Percentiles rank a stretch among this genome's conserved stretches.
Conservation (phyloP, 2,113 vertebrate species). For the Perccottus glenii region DNA sequence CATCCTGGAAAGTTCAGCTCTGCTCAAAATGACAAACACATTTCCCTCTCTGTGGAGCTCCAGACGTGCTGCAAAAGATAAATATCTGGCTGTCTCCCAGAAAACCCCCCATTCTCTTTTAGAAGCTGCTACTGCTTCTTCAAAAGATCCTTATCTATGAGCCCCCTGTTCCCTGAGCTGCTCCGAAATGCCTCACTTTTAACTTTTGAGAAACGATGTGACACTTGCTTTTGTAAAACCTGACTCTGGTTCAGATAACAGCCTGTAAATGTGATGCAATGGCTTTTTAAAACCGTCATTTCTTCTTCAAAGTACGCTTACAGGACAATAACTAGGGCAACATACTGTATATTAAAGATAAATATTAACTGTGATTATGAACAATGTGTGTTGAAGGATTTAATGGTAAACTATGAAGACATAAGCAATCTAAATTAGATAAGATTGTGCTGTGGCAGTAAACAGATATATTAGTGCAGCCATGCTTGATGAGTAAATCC, state of each 20-base stretch:
- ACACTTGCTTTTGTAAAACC: neutral
- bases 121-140: constrained; percentile 9
- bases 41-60: constrained; percentile 3
- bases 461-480: constrained; percentile 1
- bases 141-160: constrained; percentile 1
- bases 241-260: neutral
- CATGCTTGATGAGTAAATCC: neutral
- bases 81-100: constrained; percentile 15
- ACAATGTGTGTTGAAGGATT: constrained; percentile 19
- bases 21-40: constrained; percentile 12
- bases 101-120: neutral
- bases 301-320: neutral
- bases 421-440: neutral
- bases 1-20: constrained; percentile 19
- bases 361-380: constrained; percentile 13
- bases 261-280: neutral
- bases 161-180: neutral
- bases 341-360: neutral
- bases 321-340: neutral
- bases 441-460: neutral
- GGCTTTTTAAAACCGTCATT: neutral
- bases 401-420: constrained; percentile 4
- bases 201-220: neutral
- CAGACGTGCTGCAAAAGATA: constrained; percentile 28
- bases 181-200: neutral